A percentile compares a stretch with the other conserved stretches of the same genome.
Evolutionary conservation across 2,113 vertebrate genomes (phyloP).

Genomic region (Cavia aperea): DNA sequence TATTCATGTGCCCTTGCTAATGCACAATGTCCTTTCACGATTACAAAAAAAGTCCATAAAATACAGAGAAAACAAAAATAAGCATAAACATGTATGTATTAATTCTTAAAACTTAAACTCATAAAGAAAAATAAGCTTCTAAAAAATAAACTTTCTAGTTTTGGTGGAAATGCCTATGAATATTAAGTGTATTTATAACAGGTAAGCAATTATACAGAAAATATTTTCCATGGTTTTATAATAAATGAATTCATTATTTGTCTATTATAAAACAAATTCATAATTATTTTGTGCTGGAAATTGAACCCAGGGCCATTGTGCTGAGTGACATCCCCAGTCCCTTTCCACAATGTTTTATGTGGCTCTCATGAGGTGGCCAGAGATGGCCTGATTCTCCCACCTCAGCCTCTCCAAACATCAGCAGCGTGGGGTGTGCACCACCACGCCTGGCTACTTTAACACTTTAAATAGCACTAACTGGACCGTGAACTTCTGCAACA

Average conservation of each 20-base stretch:
- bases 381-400: neutral
- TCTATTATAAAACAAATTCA: no score
- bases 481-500: neutral
- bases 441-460: neutral
- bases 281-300: neutral
- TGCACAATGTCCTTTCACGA: neutral
- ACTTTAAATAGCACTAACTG: slow-evolving; percentile 27
- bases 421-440: neutral
- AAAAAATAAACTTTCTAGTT: slow-evolving; percentile 27
- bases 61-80: slow-evolving; percentile 21
- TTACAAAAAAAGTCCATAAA: neutral
- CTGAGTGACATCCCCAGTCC: neutral
- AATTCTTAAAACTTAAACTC: neutral
- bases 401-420: neutral
- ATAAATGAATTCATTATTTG: neutral
- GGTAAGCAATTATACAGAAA: neutral
- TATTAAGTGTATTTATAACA: neutral
- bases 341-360: neutral
- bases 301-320: neutral
- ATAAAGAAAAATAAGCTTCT: slow-evolving; percentile 2
- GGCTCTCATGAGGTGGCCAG: neutral
- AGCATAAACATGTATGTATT: neutral
- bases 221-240: neutral
- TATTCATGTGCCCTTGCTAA: neutral
- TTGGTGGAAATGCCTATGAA: neutral